Percentiles rank a stretch among this genome's conserved stretches.
These are phyloP conservation scores for Hyphantria cunea DNA, from an alignment of 1,140 invertebrate species.

Conservation along the genomic window DNA sequence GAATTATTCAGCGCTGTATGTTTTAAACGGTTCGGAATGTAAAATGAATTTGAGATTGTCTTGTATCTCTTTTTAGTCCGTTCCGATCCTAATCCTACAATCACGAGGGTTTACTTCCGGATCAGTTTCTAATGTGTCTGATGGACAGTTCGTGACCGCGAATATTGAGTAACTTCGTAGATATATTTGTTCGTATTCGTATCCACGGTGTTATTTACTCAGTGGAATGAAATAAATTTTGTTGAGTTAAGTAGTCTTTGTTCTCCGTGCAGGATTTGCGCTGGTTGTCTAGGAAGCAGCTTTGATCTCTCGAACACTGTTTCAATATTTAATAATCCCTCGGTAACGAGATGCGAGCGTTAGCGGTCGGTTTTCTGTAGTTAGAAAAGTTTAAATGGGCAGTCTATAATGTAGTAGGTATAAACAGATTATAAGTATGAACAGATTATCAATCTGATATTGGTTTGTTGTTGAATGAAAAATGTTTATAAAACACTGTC, in stretches of 20 bases:
- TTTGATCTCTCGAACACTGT: conserved; percentile 69
- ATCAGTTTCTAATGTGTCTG: conserved; percentile 60
- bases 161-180: conserved; percentile 54
- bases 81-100: conserved; percentile 62
- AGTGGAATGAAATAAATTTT: conserved; percentile 51
- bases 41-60: conserved; percentile 24
- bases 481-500: no score
- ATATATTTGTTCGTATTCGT: conserved; percentile 17
- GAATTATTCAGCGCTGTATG: background rate
- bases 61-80: conserved; percentile 61
- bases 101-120: conserved; percentile 57
- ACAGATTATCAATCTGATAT: conserved; percentile 3
- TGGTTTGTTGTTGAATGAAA: background rate
- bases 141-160: conserved; percentile 64
- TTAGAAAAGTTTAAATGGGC: conserved; percentile 79
- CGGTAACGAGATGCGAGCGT: conserved; percentile 66
- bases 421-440: background rate
- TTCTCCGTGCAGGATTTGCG: conserved; percentile 59
- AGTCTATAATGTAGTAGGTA: conserved; percentile 34
- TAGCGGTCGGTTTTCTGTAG: conserved; percentile 40
- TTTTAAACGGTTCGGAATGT: conserved; percentile 9
- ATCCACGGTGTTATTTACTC: conserved; percentile 17
- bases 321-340: conserved; percentile 80
- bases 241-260: conserved; percentile 63
- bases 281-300: conserved; percentile 66